Base-by-base conservation (phyloP, 2,888 invertebrate genomes). In the Amblyjoppa proteus region DNA sequence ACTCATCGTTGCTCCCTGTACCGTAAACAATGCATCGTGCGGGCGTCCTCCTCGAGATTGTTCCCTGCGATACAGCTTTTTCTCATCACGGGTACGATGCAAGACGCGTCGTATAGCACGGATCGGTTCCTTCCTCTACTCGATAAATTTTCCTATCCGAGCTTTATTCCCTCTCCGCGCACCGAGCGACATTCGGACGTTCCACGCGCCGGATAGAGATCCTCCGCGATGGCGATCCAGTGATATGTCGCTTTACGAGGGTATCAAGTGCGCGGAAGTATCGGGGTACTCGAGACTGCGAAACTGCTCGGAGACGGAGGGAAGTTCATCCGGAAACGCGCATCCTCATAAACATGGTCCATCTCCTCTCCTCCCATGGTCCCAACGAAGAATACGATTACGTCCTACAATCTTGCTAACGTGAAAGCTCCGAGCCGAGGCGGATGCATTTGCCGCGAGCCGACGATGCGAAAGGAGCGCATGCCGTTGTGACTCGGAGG, bases 171-270 rank as follows among this genome's bases (percentile, higher is more conserved):
- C 34, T 56, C 45, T 13, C 45, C 45, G 34, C 13, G 16, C 16
- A 56, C 53, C 41, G 2, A 76, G 77, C 28, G 28, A 28, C 45
- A 53, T 45, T 56, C 38, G 56, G 56, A 41, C 69, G 77, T 45
- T 58, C 45, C 56, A 56, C 34, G 13, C 28, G 20, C 20, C 34
- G 41, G 28, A 61, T 16, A 58, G 51, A 77, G 68, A 58, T 69
- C 68, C 56, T 45, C 28, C 13, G 13, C n/a, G n/a, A 45, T 41
- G 68, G 68, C 69, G 28, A 69, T 53, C 77, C 56, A 77, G 56
- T 69, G 56, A 45, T 51, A 69, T 38, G 77, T 77, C 69, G n/a
- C 68, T 77, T 77, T 77, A 77, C 68, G 77, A 77, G 77, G 41
- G n/a, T 51, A 77, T 77, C 68, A 58, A 69, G 25, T 69, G 41